Conservation (phyloP, 2,888 invertebrate species). For the Leptopterna dolabrata region DNA sequence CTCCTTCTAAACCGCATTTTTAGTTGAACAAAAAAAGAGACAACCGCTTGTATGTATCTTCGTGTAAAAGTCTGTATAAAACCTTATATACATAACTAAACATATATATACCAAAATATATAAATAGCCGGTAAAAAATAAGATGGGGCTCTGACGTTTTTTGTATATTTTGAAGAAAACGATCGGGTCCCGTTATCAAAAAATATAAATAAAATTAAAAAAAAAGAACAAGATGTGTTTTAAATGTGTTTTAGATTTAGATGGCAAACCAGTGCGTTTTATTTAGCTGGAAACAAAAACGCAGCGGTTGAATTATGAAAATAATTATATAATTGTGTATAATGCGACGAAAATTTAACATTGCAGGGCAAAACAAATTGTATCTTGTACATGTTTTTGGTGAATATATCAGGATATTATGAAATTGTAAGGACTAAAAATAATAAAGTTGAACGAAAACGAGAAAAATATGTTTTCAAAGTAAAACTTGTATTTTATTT, state of each 20-base stretch:
- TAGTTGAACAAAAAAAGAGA: neutral
- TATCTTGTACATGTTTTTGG: conserved; percentile 8
- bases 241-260: conserved; percentile 28
- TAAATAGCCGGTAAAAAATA: neutral
- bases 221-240: neutral
- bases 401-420: neutral
- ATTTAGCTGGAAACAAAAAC: neutral
- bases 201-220: neutral
- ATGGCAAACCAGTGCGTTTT: neutral
- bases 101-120: neutral
- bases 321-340: neutral
- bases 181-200: neutral
- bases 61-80: conserved; percentile 52
- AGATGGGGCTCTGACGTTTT: neutral
- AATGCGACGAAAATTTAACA: neutral
- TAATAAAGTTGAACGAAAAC: conserved; percentile 5
- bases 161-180: neutral
- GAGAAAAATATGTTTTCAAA: conserved; percentile 19
- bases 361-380: neutral
- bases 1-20: neutral
- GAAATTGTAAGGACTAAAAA: neutral
- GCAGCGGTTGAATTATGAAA: neutral
- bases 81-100: neutral
- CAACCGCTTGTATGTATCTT: conserved; percentile 52
- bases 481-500: neutral